These are phyloP conservation scores for Nasonia longicornis DNA, from an alignment of 1,140 invertebrate genomes.

Conservation along the genomic window DNA sequence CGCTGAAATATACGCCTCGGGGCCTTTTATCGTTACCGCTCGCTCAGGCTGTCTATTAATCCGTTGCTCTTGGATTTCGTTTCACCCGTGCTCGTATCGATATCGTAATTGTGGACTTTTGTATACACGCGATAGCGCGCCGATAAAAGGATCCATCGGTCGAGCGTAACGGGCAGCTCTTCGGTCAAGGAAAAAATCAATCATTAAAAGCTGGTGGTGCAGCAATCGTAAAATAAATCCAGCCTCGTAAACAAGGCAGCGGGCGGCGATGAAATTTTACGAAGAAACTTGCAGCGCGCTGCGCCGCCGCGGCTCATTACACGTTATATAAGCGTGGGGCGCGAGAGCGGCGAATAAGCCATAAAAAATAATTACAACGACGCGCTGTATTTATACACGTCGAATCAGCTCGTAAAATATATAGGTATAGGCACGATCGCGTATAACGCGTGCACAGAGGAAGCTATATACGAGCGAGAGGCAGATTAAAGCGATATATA, in stretches of 20 bases:
- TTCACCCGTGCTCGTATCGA: too few species aligned
- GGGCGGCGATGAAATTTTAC: background rate
- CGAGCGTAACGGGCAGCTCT: too few species aligned
- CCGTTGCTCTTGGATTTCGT: too few species aligned
- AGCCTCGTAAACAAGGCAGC: background rate
- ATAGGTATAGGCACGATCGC: background rate
- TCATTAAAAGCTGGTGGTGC: background rate
- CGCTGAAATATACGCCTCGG: background rate
- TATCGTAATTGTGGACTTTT: too few species aligned
- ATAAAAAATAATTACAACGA: slow-evolving; percentile 28
- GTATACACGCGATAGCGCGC: too few species aligned
- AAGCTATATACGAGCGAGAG: slow-evolving; percentile 22
- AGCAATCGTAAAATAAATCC: slow-evolving; percentile 16
- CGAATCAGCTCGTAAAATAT: background rate
- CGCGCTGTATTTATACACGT: slow-evolving; percentile 36
- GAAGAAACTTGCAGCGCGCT: background rate
- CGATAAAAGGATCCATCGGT: too few species aligned
- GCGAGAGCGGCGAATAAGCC: background rate
- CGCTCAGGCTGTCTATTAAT: too few species aligned
- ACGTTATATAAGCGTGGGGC: background rate
- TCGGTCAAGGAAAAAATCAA: background rate
- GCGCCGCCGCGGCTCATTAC: background rate
- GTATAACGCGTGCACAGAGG: background rate
- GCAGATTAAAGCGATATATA: slow-evolving; percentile 40
- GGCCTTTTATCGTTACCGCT: too few species aligned